Conservation (phyloP, 1,140 invertebrate genomes). For the Hormaphis cornu region DNA sequence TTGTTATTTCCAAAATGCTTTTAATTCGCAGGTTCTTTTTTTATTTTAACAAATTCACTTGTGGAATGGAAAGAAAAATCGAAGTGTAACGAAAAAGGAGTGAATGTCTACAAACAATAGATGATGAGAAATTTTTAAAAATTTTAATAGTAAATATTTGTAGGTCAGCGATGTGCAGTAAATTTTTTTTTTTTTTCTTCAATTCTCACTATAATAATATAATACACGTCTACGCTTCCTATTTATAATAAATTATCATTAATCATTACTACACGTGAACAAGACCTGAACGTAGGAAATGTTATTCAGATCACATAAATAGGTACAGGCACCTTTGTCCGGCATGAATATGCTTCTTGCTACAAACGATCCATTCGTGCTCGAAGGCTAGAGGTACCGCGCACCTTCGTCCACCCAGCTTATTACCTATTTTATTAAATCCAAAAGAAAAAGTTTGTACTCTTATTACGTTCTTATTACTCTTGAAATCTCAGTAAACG, state of each 20-base stretch:
- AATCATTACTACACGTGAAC: constrained; percentile 1
- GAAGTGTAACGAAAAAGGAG: too few relatives aligned
- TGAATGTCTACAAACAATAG: too few relatives aligned
- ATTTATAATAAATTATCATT: constrained; percentile 2
- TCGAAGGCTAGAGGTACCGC: background rate
- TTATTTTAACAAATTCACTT: too few relatives aligned
- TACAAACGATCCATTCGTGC: constrained; percentile 20
- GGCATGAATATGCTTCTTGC: background rate
- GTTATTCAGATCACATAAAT: background rate
- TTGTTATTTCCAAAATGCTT: too few relatives aligned
- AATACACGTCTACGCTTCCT: background rate
- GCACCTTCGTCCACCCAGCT: too few relatives aligned
- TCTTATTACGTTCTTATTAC: background rate
- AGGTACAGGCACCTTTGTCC: background rate
- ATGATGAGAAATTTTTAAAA: too few relatives aligned
- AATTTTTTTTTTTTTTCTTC: too few relatives aligned
- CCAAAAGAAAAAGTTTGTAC: background rate
- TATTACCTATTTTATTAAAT: too few relatives aligned
- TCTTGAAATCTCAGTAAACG: too few relatives aligned
- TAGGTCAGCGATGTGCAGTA: background rate
- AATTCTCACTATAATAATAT: background rate
- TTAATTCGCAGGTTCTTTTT: too few relatives aligned
- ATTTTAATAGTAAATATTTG: too few relatives aligned
- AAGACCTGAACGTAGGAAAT: background rate
- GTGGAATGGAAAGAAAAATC: too few relatives aligned